Base-by-base conservation (phyloP, 2,888 invertebrate species). In the Limenitis camilla region DNA sequence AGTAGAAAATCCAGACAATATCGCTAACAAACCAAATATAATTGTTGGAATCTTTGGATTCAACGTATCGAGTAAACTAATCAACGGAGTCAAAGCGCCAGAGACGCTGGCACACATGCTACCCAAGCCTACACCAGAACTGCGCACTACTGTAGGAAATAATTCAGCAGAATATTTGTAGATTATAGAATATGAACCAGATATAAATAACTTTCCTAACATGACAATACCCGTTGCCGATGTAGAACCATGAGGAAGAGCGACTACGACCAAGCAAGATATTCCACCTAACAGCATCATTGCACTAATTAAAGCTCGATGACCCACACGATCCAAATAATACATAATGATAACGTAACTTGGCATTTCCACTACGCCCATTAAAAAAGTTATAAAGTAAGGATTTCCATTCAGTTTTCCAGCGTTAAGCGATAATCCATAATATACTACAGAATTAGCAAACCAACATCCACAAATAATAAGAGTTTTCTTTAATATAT, bases 111-210 rank as follows among this genome's bases (percentile, higher is more conserved):
- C 95, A 64, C 92, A 94, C 94, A 95, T 95, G 5, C 94, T 93
- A 4, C 94, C 95, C 29, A 95, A 81, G 0, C 96, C 95, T 63
- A 96, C 89, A 0, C 94, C 95, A 0, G 95, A 94, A 71, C 95
- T 95, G 19, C 96, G 89, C 2, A 96, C 90, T 0, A 95, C 95
- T 0, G 96, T 96, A 0, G 95, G 96, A 68, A 95, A 96, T 6
- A 95, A 75, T 78, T 96, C 95, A 0, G 95, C 95, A 0, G 95
- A 95, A 74, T 95, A 96, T 69, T 95, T 95, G 74, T 95, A 96
- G 58, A 94, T 92, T 11, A 95, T 93, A 1, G 94, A 95, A 75
- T 94, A 96, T 0, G 95, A 94, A 45, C 94, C 93, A 19, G 95
- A 94, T 63, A 96, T 94, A 65, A 94, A 92, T 32, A 95, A 88